phyloP scores from a whole-genome alignment of 2,888 invertebrate genomes.

The Lagria hirta region DNA sequence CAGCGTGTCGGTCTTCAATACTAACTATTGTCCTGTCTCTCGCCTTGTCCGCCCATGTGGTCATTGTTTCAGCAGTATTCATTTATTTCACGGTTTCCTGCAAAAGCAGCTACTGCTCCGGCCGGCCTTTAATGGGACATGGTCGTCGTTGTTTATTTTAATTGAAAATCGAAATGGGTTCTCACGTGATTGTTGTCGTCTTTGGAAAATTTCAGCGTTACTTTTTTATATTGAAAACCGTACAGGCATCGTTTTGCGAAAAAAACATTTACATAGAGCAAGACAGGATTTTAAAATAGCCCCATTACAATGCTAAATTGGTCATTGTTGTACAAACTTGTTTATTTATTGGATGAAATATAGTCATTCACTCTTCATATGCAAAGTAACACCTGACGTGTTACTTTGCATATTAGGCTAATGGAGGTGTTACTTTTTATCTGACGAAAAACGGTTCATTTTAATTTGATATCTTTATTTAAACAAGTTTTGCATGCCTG shows the following conservation, averaged over 20 bases:
- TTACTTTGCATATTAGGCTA: constrained; percentile 33
- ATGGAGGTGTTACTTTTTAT: constrained; percentile 30
- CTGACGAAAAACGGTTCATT: constrained; percentile 23
- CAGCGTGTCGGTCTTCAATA: constrained; percentile 32
- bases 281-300: constrained; percentile 15
- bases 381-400: constrained; percentile 31
- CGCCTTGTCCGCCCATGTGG: constrained; percentile 39
- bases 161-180: constrained; percentile 22
- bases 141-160: constrained; percentile 24
- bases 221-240: too few species aligned
- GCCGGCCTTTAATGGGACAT: constrained; percentile 34
- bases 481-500: constrained; percentile 24
- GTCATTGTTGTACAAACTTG: constrained; percentile 19
- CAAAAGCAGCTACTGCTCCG: constrained; percentile 33
- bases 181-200: constrained; percentile 12
- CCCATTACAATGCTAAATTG: constrained; percentile 21
- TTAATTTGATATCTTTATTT: constrained; percentile 25
- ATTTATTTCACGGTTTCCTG: constrained; percentile 36
- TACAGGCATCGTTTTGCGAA: constrained; percentile 6
- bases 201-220: constrained; percentile 10
- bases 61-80: constrained; percentile 38
- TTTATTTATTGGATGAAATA: constrained; percentile 26
- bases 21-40: constrained; percentile 41
- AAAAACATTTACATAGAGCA: constrained; percentile 20
- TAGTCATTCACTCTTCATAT: too few species aligned